Evolutionary conservation across 37 sponge, comb jelly and placozoan species (phyloP), one percentile per base, ranked within the genome.

Genomic region (Aplysina aerophoba): DNA sequence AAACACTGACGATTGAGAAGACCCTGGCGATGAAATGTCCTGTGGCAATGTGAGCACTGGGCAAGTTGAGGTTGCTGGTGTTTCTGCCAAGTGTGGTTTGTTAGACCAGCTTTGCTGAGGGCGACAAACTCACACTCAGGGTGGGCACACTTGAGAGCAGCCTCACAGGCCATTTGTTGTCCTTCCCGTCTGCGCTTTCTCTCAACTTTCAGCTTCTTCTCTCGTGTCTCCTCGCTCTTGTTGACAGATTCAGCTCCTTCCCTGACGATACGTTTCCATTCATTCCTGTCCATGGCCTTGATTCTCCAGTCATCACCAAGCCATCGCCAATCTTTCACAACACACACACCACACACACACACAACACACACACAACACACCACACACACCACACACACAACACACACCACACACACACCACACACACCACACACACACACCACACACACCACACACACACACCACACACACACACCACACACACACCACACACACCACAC

Each of bases 171-270:
- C 22, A 65, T 65, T 30, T 65, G 13, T 30, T 30, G 66, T 65
- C 66, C 66, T 65, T 65, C 66, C n/a, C 66, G 66, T 65, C 66
- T 65, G 66, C 22, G 66, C 66, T 65, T 65, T 30, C 66, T 65
- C 66, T 65, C 66, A 65, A 30, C 66, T 30, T 65, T 65, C 66
- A 30, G 22, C 66, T 65, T 65, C 66, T 65, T 65, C 66, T 65
- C 66, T 30, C 66, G 66, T 20, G 66, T 30, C 66, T 20, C 66
- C 66, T 65, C 66, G 27, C 66, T 20, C 66, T 65, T 30, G 22
- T 65, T 65, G 22, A 16, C 22, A 8, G 66, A 20, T 16, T 65
- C 66, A 65, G 27, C 13, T 20, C 66, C 66, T 30, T 65, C 66
- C 66, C 66, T 65, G 66, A 16, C 22, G 66, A 65, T 30, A 11